These are phyloP conservation scores for Heliconius hortense DNA, from an alignment of 2,888 invertebrate species.

Conservation along the genomic window DNA sequence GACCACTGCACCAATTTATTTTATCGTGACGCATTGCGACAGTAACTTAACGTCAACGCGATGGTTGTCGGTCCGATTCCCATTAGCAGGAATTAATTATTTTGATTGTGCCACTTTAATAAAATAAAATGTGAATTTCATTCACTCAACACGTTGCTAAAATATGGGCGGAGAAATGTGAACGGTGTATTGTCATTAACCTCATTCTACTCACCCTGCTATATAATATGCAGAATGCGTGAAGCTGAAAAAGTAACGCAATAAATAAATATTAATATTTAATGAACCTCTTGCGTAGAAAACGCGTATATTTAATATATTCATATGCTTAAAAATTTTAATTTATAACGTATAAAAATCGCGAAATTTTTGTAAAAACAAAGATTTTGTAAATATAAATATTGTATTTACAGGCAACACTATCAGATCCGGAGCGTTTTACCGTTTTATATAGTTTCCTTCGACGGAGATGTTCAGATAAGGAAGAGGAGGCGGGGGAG, in stretches of 20 bases:
- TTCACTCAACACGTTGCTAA: background rate
- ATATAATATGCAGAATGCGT: no score
- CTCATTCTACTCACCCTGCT: no score
- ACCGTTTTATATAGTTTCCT: slow-evolving; percentile 50
- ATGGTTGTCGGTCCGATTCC: no score
- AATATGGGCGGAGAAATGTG: background rate
- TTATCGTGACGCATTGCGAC: background rate
- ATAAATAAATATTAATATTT: background rate
- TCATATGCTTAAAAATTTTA: no score
- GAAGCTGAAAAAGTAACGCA: background rate
- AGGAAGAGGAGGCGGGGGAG: slow-evolving; percentile 54
- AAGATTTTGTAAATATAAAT: background rate
- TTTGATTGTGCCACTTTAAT: background rate
- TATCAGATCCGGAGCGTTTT: slow-evolving; percentile 65
- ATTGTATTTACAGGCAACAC: slow-evolving; percentile 57
- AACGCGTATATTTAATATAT: no score
- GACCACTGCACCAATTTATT: no score
- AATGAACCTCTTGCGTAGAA: no score
- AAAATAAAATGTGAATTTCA: background rate
- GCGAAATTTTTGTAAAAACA: no score
- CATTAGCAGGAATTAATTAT: background rate
- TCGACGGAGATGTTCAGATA: slow-evolving; percentile 57
- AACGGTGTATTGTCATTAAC: no score
- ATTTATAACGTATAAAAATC: no score
- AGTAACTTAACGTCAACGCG: background rate